Conservation (phyloP, 2,113 vertebrate genomes). For the Thunnus maccoyii region DNA sequence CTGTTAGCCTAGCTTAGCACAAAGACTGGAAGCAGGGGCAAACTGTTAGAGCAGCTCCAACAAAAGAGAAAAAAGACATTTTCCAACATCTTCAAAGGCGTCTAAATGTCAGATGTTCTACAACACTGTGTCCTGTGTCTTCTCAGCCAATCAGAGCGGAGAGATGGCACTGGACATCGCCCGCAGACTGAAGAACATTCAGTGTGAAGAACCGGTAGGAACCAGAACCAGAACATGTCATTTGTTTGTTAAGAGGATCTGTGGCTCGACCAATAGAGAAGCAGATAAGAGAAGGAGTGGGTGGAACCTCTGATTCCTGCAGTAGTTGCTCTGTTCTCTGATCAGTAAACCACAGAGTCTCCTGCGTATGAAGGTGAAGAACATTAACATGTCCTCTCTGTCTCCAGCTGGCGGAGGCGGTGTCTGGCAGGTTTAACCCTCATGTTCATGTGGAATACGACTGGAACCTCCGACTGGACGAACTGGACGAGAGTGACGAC, state of each 20-base stretch:
- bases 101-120: too few relatives aligned
- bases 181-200: conserved; percentile 86
- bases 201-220: conserved; percentile 87
- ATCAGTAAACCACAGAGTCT: neutral
- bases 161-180: conserved; percentile 91
- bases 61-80: neutral
- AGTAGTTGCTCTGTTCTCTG: too few relatives aligned
- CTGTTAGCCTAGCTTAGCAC: too few relatives aligned
- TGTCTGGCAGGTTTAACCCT: conserved; percentile 89
- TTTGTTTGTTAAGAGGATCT: neutral
- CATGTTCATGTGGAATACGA: conserved; percentile 93
- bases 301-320: too few relatives aligned
- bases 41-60: neutral
- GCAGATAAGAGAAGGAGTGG: too few relatives aligned
- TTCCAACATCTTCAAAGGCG: too few relatives aligned
- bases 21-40: too few relatives aligned
- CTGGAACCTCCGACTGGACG: conserved; percentile 92
- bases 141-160: conserved; percentile 90
- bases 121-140: conserved; percentile 4
- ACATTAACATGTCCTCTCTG: neutral
- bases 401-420: conserved; percentile 1
- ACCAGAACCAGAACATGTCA: neutral
- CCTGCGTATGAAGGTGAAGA: neutral
- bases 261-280: too few relatives aligned
- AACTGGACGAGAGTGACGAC: conserved; percentile 93